Evolutionary conservation across 2,113 vertebrate genomes (phyloP).

Genomic region (Rhadina sibilatrix): DNA sequence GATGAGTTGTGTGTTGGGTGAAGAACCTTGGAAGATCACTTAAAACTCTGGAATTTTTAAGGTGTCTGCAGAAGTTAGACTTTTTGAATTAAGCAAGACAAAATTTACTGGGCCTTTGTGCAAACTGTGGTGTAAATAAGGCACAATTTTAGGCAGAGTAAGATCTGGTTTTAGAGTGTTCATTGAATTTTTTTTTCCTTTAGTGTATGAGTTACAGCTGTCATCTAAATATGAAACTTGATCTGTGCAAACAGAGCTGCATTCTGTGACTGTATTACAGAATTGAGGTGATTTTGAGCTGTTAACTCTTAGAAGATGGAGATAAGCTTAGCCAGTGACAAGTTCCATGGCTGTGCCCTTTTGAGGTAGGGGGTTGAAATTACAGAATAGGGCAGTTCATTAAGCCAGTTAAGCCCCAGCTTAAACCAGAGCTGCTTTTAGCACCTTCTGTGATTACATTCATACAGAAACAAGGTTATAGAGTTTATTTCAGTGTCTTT

Average conservation of each 20-base stretch:
- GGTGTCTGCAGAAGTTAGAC: background rate
- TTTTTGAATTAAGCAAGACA: background rate
- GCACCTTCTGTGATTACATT: background rate
- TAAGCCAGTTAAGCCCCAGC: background rate
- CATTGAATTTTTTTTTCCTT: background rate
- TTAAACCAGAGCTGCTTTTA: constrained; percentile 52
- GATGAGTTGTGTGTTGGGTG: background rate
- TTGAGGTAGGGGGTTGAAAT: background rate
- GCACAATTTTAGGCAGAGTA: background rate
- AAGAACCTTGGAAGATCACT: background rate
- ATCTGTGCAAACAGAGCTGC: background rate
- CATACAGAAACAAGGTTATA: background rate
- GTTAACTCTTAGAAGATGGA: background rate
- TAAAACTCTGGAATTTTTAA: background rate
- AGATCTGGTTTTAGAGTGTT: background rate
- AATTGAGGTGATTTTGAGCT: background rate
- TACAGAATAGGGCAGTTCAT: background rate
- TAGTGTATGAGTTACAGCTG: background rate
- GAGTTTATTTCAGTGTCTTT: constrained; percentile 4
- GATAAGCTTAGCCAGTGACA: background rate
- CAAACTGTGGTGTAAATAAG: background rate
- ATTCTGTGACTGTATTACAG: background rate
- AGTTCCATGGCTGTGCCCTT: background rate
- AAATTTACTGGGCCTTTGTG: background rate
- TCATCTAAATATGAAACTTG: background rate